Base-by-base conservation (phyloP, 2,113 vertebrate species). In the Colossoma macropomum region DNA sequence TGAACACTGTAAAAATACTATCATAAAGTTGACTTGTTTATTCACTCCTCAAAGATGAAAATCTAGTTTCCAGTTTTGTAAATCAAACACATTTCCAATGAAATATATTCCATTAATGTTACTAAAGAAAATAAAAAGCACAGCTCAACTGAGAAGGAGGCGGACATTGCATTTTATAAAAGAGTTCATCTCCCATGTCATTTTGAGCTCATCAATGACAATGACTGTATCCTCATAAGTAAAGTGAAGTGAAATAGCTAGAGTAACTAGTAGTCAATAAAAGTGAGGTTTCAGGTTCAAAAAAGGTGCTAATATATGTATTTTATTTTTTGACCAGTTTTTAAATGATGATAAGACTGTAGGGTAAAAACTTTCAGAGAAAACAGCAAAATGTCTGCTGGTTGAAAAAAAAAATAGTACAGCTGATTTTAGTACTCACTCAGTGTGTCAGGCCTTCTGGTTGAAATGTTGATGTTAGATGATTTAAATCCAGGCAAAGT, bases 391-490 rank as follows among this genome's bases (percentile, higher is more conserved):
- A 56, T 16, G 17, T 28, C 38, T 41, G n/a, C 23, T 10, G 17
- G 32, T 17, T 69, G 30, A 68, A 56, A 68, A 0, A 68, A 0
- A 21, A n/a, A n/a, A n/a, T n/a, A 6, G 21, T 32, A n/a, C 15
- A 28, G 3, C 17, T 60, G 60, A 32, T 65, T 56, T 13, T 63
- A 62, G 75, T 1, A 38, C 60, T 45, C 11, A 66, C 88, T 84
- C 88, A 94, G 81, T 52, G 75, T 83, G 60, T 95, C 93, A 52
- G 94, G 93, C 83, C 83, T 88, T 86, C 93, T 91, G 12, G 89
- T 95, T 32, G 95, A 96, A 69, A 96, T 88, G 65, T 68, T 83
- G 79, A 96, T 90, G 52, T 88, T 81, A 13, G 88, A 78, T 21
- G 88, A 32, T 25, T 81, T 87, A 65, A 95, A 5, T 1, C 75